Base-by-base conservation (phyloP, 2,113 vertebrate genomes). In the Sinocyclocheilus anophthalmus region DNA sequence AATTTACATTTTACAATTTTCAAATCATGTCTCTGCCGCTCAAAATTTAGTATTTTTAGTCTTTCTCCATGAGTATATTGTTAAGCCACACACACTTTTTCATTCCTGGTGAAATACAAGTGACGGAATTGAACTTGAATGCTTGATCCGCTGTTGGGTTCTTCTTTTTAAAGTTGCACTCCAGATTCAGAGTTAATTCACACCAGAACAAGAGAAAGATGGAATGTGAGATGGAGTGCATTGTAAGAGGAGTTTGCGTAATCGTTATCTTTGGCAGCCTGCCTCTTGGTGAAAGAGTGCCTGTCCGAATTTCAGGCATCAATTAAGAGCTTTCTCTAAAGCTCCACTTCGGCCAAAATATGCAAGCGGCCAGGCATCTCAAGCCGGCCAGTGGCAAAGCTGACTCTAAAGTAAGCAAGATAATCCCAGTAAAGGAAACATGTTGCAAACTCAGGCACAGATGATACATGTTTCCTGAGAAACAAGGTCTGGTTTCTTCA, bases 261-360 rank as follows among this genome's bases (percentile, higher is more conserved):
- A 94, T 92, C 90, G 87, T 77, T 90, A 73, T 80, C 61, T 80
- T 84, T 92, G 93, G 92, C 90, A 14, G 84, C 26, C 79, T 42
- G 88, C 92, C 92, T 87, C 90, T 55, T 48, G 45, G 85, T 89
- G 90, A 86, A 82, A 91, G 88, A 89, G 78, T 70, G 73, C 88
- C 92, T 83, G 85, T 94, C 93, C 90, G 88, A 89, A 94, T 93
- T 95, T 92, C 90, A 92, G 89, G 90, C 88, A 88, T 89, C 88
- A 92, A 85, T 91, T 92, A 91, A 91, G 90, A 85, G 88, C 33
- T 85, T 90, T 85, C 91, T 91, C 92, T 90, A 91, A 91, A 88
- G 90, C 85, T 18, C 55, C 0, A 63, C 86, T 87, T 24, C 77
- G 84, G 91, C 92, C 92, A 92, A 91, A 91, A 89, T 87, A 87